Percentiles rank a stretch among this genome's conserved stretches.
phyloP scores from a whole-genome alignment of 2,113 vertebrate genomes.

The Elgaria multicarinata region DNA sequence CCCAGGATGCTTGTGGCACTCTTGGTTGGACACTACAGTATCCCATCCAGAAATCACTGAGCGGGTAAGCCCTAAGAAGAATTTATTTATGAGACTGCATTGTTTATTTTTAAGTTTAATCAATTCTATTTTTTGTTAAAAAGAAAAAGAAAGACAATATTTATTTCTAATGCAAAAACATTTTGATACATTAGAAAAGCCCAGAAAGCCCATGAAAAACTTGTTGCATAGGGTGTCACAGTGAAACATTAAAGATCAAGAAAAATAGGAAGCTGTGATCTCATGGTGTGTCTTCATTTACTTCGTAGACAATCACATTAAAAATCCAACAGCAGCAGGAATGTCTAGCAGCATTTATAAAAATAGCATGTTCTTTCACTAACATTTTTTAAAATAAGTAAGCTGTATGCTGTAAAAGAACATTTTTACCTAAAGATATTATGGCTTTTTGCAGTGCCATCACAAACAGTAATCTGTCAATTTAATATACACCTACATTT shows the following conservation, averaged over 20 bases:
- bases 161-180: not conserved
- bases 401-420: conserved; percentile 36
- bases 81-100: not conserved
- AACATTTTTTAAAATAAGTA: not conserved
- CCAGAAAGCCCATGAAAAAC: not conserved
- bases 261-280: conserved; percentile 3
- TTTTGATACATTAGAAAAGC: not conserved
- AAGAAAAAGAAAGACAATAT: not conserved
- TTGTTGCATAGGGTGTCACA: not conserved
- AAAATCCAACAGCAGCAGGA: conserved; percentile 44
- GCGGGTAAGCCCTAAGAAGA: not conserved
- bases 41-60: not conserved
- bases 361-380: conserved; percentile 54
- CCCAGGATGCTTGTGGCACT: not conserved
- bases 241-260: conserved; percentile 25
- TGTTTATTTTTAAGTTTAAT: not conserved
- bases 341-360: conserved; percentile 43
- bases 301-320: conserved; percentile 39
- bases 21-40: not conserved
- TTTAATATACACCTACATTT: conserved; percentile 31
- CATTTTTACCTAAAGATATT: conserved; percentile 12
- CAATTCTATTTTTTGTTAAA: not conserved
- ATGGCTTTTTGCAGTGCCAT: conserved; percentile 17
- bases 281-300: conserved; percentile 48
- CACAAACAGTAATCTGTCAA: conserved; percentile 16